Evolutionary conservation across 2,888 invertebrate genomes (phyloP).

Genomic region (Andrena minutula): DNA sequence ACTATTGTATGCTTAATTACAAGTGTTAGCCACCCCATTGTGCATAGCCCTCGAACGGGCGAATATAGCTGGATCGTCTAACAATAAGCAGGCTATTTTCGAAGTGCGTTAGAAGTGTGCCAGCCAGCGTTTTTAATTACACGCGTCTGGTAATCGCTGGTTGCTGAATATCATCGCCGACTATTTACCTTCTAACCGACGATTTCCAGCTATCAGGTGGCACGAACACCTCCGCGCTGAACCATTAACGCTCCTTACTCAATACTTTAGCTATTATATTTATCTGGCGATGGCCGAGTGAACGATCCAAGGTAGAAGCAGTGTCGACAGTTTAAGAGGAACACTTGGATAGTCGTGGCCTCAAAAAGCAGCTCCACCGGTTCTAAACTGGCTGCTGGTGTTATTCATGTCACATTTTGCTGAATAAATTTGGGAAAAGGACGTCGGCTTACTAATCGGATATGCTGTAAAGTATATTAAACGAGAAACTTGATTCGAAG

Average conservation of each 20-base stretch:
- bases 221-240: neutral
- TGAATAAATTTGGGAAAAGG: neutral
- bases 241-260: neutral
- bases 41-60: conserved; percentile 41
- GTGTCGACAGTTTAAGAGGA: neutral
- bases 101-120: conserved; percentile 47
- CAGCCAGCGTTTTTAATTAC: conserved; percentile 39
- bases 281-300: neutral
- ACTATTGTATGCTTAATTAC: conserved; percentile 72
- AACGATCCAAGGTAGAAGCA: neutral
- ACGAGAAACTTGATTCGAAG: neutral
- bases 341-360: neutral
- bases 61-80: conserved; percentile 16
- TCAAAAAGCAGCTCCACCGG: conserved; percentile 16
- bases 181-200: conserved; percentile 24
- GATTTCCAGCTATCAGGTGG: conserved; percentile 4
- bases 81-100: conserved; percentile 54
- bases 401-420: neutral
- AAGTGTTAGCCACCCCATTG: conserved; percentile 65
- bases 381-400: neutral
- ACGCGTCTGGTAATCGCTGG: conserved; percentile 15
- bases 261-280: neutral
- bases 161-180: conserved; percentile 31
- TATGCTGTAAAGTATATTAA: neutral
- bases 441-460: neutral